Percentiles rank a stretch among this genome's conserved stretches.
These are phyloP conservation scores for Coelinius sp. DNA, from an alignment of 2,888 invertebrate species.

Conservation along the genomic window DNA sequence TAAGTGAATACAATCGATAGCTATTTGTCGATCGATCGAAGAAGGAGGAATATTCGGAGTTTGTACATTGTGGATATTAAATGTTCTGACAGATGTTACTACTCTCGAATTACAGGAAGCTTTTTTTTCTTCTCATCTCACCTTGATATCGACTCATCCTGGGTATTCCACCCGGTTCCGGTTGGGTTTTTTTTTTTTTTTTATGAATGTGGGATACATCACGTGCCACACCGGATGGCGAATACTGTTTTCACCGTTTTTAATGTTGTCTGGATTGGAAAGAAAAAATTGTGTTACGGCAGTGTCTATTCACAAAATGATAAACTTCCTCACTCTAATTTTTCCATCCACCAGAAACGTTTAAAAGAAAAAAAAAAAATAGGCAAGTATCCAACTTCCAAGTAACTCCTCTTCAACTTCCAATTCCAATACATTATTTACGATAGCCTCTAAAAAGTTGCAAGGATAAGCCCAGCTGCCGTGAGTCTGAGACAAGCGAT, in stretches of 20 bases:
- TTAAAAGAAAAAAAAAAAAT: neutral
- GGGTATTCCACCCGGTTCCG: conserved; percentile 27
- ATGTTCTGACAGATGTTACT: conserved; percentile 31
- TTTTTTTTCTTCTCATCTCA: conserved; percentile 24
- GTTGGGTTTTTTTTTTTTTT: too few species aligned
- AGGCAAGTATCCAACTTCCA: neutral
- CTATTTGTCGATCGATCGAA: neutral
- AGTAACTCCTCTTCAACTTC: neutral
- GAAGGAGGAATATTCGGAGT: neutral
- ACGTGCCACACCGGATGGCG: conserved; percentile 6
- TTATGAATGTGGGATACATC: neutral
- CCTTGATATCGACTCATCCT: conserved; percentile 21
- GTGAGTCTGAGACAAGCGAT: conserved; percentile 5
- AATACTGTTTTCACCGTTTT: neutral
- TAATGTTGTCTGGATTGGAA: neutral
- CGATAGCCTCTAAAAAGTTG: conserved; percentile 20
- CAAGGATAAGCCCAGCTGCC: conserved; percentile 22
- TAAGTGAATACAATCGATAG: conserved; percentile 35
- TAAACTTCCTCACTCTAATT: too few species aligned
- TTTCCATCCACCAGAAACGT: neutral
- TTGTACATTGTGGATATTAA: neutral
- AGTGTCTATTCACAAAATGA: too few species aligned
- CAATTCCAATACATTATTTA: neutral
- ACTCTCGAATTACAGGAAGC: conserved; percentile 36
- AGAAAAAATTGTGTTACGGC: too few species aligned